These are phyloP conservation scores for Micromys minutus DNA, from an alignment of 2,113 vertebrate species.

Conservation along the genomic window DNA sequence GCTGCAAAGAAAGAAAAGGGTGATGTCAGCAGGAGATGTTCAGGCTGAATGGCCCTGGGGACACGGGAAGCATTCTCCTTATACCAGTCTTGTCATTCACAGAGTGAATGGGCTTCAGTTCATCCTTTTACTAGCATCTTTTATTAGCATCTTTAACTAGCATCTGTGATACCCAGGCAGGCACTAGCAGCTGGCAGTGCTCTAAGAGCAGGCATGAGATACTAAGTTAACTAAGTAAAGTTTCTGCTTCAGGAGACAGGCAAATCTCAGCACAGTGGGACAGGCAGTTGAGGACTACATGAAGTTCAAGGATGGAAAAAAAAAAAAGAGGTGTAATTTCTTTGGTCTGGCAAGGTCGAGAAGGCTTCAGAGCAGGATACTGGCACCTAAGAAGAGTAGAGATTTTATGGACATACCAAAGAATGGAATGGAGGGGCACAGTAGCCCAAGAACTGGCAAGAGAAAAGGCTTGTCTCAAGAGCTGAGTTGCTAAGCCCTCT, in stretches of 20 bases:
- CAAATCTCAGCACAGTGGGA: not conserved
- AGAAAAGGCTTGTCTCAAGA: slow-evolving; percentile 23
- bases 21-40: not conserved
- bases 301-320: not conserved
- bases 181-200: not conserved
- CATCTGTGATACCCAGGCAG: not conserved
- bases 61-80: not conserved
- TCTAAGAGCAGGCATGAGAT: not conserved
- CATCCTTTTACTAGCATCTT: not conserved
- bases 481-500: not conserved
- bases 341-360: not conserved
- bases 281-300: not conserved
- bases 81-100: not conserved
- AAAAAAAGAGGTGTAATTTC: not conserved
- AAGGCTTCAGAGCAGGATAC: not conserved
- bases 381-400: not conserved
- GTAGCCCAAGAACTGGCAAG: not conserved
- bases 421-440: not conserved
- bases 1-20: slow-evolving; percentile 74
- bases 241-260: not conserved
- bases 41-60: not conserved
- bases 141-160: not conserved
- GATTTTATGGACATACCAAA: slow-evolving; percentile 27
- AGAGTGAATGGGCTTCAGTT: not conserved
- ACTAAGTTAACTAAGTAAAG: not conserved